phyloP scores from a whole-genome alignment of 2,888 invertebrate species.

The Alloplasta piceator region DNA sequence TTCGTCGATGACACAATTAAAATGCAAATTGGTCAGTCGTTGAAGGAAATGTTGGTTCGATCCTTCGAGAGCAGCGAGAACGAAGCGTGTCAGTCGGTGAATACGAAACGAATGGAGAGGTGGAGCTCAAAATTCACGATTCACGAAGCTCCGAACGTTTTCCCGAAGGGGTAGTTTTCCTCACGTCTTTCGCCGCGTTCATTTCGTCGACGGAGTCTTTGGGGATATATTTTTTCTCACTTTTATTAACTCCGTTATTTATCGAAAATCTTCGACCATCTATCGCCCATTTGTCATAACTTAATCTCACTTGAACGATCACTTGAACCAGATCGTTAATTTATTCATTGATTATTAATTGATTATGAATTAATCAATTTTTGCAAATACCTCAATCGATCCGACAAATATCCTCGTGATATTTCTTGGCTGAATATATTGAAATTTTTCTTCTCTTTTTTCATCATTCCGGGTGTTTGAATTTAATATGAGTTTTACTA shows the following conservation, averaged over 20 bases:
- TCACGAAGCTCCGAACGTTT: slow-evolving; percentile 26
- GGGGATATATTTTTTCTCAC: too few relatives aligned
- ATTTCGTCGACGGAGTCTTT: too few relatives aligned
- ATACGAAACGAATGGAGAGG: slow-evolving; percentile 1
- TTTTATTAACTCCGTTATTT: too few relatives aligned
- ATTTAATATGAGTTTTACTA: slow-evolving; percentile 9
- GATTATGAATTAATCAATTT: neutral
- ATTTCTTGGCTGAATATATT: slow-evolving; percentile 8
- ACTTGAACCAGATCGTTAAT: too few relatives aligned
- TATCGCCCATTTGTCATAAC: too few relatives aligned
- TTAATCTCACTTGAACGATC: too few relatives aligned
- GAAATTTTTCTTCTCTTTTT: neutral
- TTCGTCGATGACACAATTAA: slow-evolving; percentile 50
- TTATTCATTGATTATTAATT: neutral
- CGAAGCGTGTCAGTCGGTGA: neutral
- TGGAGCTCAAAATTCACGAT: neutral
- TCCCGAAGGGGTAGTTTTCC: neutral
- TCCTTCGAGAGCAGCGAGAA: neutral
- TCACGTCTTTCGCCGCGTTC: neutral
- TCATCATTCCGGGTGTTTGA: neutral
- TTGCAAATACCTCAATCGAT: neutral
- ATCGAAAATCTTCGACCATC: too few relatives aligned
- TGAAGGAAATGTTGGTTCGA: slow-evolving; percentile 10
- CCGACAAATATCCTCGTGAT: neutral
- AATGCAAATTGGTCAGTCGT: slow-evolving; percentile 58